Percentiles rank a stretch among this genome's conserved stretches.
These are phyloP conservation scores for Sciurus vulgaris DNA, from an alignment of 2,797 vertebrate species.

Conservation along the genomic window DNA sequence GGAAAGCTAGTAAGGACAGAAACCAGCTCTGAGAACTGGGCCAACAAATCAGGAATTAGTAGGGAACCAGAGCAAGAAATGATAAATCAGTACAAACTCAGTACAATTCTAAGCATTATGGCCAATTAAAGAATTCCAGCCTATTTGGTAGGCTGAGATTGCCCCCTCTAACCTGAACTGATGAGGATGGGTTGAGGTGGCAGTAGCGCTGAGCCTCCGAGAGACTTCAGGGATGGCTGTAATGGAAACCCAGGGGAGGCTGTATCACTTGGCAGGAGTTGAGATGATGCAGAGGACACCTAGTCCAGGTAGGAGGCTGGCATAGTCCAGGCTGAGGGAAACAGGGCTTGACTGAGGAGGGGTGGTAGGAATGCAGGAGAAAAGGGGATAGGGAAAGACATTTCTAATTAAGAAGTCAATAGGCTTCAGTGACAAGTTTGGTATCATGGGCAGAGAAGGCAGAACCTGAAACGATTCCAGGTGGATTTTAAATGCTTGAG, in stretches of 20 bases:
- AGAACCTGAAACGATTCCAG: conserved; percentile 11
- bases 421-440: conserved; percentile 1
- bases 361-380: background rate
- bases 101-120: background rate
- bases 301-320: background rate
- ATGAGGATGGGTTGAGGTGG: background rate
- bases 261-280: background rate
- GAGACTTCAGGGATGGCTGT: background rate
- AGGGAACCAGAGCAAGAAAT: background rate
- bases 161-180: background rate
- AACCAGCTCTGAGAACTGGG: background rate
- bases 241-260: background rate
- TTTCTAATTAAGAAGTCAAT: conserved; percentile 20
- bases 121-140: background rate
- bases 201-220: background rate
- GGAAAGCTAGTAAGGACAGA: background rate
- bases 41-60: background rate
- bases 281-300: background rate
- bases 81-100: background rate
- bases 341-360: background rate
- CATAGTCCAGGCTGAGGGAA: background rate
- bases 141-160: background rate
- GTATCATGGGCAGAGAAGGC: background rate
- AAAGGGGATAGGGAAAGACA: background rate
- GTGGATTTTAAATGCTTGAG: conserved; percentile 27